A percentile compares a stretch with the other conserved stretches of the same genome.
Conservation (phyloP, 2,113 vertebrate genomes). For the Noturus placidus region DNA sequence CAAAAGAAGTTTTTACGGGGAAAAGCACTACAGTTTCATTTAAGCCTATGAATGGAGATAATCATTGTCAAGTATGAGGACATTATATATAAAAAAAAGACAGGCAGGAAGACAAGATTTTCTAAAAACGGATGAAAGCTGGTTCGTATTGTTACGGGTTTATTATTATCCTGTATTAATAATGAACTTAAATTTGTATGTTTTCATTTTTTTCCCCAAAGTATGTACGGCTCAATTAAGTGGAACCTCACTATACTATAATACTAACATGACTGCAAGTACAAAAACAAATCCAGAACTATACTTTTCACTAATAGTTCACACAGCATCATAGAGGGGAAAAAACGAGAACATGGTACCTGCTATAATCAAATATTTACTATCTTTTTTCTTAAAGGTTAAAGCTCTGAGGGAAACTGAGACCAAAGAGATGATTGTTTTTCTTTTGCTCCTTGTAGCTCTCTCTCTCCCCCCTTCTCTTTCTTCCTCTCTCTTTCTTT, state of each 20-base stretch:
- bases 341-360: constrained; percentile 45
- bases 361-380: constrained; percentile 58
- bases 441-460: constrained; percentile 61
- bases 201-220: background rate
- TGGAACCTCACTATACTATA: background rate
- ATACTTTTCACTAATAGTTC: background rate
- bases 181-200: constrained; percentile 33
- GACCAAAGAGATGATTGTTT: constrained; percentile 55
- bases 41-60: constrained; percentile 78
- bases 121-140: constrained; percentile 39
- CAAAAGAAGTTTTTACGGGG: constrained; percentile 80
- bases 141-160: constrained; percentile 42
- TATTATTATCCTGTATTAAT: constrained; percentile 45
- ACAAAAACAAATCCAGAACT: background rate
- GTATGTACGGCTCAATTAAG: background rate
- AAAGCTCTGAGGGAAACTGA: constrained; percentile 22
- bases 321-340: background rate
- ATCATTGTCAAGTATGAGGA: constrained; percentile 71
- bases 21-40: constrained; percentile 71
- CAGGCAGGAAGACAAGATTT: constrained; percentile 35
- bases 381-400: constrained; percentile 42
- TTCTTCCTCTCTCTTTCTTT: constrained; percentile 31
- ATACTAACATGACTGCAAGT: background rate
- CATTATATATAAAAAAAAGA: constrained; percentile 69
- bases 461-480: constrained; percentile 25